Evolutionary conservation across 2,888 invertebrate genomes (phyloP).

Genomic region (Xanthia togata): DNA sequence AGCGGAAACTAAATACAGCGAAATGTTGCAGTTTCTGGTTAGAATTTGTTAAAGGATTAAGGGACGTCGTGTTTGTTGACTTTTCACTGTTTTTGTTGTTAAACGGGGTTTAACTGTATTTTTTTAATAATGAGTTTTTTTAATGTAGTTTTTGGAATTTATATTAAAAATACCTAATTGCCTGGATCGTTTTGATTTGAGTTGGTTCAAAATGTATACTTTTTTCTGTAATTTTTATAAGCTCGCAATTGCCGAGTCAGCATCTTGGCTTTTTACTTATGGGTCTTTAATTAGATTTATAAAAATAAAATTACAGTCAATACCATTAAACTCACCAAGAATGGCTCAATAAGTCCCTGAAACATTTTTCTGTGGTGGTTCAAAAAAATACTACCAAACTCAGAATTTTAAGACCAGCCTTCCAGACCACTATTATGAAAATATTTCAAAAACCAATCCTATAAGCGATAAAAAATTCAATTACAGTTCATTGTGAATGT

Average conservation of each 20-base stretch:
- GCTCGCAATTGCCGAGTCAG: neutral
- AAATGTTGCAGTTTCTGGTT: conserved; percentile 70
- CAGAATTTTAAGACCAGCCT: conserved; percentile 4
- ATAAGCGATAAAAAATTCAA: conserved; percentile 62
- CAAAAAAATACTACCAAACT: neutral
- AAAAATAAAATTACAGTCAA: neutral
- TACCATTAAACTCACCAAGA: neutral
- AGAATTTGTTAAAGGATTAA: conserved; percentile 57
- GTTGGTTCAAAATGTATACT: neutral
- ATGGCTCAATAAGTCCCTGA: neutral
- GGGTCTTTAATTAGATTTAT: neutral
- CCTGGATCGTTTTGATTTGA: neutral
- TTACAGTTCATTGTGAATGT: conserved; percentile 70
- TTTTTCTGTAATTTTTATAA: neutral
- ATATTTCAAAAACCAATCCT: conserved; percentile 55
- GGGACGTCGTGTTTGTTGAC: conserved; percentile 44
- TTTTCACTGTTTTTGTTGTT: conserved; percentile 33
- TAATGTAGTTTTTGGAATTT: neutral
- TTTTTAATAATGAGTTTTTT: neutral
- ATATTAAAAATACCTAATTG: neutral
- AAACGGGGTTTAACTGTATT: neutral
- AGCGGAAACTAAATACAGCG: conserved; percentile 78
- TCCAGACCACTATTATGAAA: conserved; percentile 30
- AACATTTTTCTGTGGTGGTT: neutral
- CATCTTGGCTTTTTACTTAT: neutral